Conservation (phyloP, 2,113 vertebrate species). For the Varanus salvator region DNA sequence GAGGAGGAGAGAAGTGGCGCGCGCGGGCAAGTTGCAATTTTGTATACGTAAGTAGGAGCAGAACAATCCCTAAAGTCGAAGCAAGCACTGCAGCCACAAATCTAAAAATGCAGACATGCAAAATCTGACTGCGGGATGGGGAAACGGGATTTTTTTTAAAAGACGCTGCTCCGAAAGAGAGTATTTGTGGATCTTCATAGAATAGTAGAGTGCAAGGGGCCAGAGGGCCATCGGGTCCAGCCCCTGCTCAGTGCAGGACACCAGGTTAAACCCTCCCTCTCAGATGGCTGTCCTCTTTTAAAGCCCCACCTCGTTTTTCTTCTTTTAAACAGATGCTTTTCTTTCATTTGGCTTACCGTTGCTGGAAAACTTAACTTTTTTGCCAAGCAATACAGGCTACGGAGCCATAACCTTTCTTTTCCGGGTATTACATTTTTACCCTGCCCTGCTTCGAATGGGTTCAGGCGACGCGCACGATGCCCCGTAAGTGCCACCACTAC, state of each 20-base stretch:
- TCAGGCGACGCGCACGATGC: too few relatives aligned
- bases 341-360: too few relatives aligned
- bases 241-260: too few relatives aligned
- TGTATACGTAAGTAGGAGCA: background rate
- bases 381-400: background rate
- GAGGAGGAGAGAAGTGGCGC: conserved; percentile 49
- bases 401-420: background rate
- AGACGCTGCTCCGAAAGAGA: background rate
- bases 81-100: background rate
- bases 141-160: too few relatives aligned
- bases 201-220: too few relatives aligned
- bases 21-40: conserved; percentile 32
- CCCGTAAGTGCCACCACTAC: too few relatives aligned
- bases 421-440: background rate
- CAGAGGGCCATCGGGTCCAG: too few relatives aligned
- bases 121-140: background rate
- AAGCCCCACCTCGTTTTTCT: background rate
- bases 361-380: background rate
- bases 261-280: too few relatives aligned
- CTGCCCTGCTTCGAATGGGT: background rate
- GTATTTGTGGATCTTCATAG: background rate
- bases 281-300: too few relatives aligned
- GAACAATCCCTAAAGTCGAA: background rate
- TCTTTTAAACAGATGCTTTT: too few relatives aligned
- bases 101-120: background rate